Evolutionary conservation across 2,888 invertebrate genomes (phyloP), one percentile per base, ranked within the genome.

Genomic region (Chironomus riparius): DNA sequence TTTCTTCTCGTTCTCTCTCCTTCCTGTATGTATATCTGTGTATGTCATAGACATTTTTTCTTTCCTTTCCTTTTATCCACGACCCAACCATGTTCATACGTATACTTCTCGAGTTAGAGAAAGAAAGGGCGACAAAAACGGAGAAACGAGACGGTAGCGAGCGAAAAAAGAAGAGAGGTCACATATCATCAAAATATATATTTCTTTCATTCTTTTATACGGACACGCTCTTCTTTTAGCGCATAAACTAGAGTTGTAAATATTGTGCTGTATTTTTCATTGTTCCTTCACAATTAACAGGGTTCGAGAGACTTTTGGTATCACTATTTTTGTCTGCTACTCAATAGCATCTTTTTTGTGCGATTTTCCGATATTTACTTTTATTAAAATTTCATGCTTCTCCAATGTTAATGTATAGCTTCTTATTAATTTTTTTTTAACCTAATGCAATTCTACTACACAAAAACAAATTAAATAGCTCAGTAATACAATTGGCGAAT

Each of bases 241-340:
- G 48, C 72, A 72, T 61, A 50, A 38, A 22, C 74, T 47, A 68
- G 74, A 74, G 74, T 38, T 62, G 62, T 47, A 73, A 73, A 73
- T 73, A 62, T 71, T 71, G 72, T 74, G 74, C 62, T 74, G 74
- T 74, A 74, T 74, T 74, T 74, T 74, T 74, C 73, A 73, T 74
- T 68, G 68, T 74, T 74, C 62, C 74, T 74, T 68, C 47, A 47
- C 62, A 12, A 62, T 21, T 74, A 65, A 74, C 74, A 74, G 74
- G 74, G 22, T 18, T 18, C 68, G 48, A 74, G 74, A 74, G 62
- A 62, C 7, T 56, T 56, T 56, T 56, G 38, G n/a, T 18, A 56
- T 15, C 1, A 6, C 18, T 15, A 56, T 7, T 56, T 56, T 56
- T 56, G n/a, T 56, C 18, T 56, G 56, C n/a, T 56, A 56, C 38